Evolutionary conservation across 2,797 vertebrate species (phyloP).

Genomic region (Pantherophis alleghaniensis): DNA sequence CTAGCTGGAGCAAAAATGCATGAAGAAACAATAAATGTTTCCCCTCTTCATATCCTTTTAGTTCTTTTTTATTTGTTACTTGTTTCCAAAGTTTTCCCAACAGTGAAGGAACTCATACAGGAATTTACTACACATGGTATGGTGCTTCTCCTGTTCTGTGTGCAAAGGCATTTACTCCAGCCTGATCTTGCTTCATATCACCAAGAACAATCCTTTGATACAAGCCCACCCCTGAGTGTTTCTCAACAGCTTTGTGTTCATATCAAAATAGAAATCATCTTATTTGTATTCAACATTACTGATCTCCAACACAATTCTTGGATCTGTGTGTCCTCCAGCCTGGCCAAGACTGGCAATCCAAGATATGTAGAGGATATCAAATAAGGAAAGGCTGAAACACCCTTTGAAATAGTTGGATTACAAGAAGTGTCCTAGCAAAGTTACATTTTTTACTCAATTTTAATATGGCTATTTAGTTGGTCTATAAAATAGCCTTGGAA

Average conservation of each 20-base stretch:
- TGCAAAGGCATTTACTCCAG: neutral
- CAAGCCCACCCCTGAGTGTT: neutral
- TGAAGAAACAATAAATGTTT: neutral
- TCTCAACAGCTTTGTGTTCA: neutral
- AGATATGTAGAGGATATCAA: neutral
- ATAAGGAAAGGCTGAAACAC: neutral
- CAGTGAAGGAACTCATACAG: no score
- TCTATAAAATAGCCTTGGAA: neutral
- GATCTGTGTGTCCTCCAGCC: neutral
- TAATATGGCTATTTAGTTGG: neutral
- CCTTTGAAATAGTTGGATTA: neutral
- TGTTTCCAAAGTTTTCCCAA: neutral
- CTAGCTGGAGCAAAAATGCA: neutral
- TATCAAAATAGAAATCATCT: neutral
- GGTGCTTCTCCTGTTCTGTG: neutral
- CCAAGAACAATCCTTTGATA: neutral
- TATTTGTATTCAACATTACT: neutral
- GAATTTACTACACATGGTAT: neutral
- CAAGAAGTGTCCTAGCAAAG: neutral
- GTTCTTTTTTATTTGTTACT: neutral
- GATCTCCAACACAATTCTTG: neutral
- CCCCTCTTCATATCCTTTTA: neutral
- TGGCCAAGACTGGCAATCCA: neutral
- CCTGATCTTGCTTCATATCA: neutral
- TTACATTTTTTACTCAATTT: no score